Conservation (phyloP, 2,113 vertebrate species). For the Neolamprologus falcicula region DNA sequence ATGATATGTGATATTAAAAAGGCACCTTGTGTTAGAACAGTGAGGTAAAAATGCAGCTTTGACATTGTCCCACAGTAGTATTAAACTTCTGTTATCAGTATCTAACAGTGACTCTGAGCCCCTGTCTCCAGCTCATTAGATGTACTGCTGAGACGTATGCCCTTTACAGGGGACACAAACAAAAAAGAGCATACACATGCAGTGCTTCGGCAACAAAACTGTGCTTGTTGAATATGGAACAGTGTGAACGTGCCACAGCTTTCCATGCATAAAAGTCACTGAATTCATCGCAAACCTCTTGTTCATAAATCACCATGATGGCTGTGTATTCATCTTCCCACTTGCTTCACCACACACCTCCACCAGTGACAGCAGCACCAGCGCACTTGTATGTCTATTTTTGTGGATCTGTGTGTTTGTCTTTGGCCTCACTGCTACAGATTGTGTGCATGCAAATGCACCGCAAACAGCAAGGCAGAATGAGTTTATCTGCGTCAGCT, state of each 20-base stretch:
- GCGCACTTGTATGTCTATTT: background rate
- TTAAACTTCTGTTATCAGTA: background rate
- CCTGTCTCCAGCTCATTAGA: slow-evolving; percentile 10
- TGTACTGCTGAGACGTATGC: background rate
- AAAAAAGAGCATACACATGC: background rate
- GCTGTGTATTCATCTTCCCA: background rate
- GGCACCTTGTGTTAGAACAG: background rate
- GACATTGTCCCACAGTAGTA: background rate
- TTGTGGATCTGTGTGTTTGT: background rate
- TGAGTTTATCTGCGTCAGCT: background rate
- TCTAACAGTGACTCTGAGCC: background rate
- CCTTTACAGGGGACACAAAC: background rate
- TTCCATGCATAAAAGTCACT: slow-evolving; percentile 35
- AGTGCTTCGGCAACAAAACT: background rate
- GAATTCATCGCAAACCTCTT: slow-evolving; percentile 5
- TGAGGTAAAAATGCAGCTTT: background rate
- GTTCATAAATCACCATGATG: slow-evolving; percentile 9
- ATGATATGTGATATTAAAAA: background rate
- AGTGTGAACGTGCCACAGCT: background rate
- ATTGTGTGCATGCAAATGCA: background rate
- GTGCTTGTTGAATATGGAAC: slow-evolving; percentile 50
- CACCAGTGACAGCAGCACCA: background rate
- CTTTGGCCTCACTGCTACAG: background rate
- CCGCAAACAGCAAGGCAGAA: background rate
- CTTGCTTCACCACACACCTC: background rate